phyloP scores from a whole-genome alignment of 2,113 vertebrate species.

The Peromyscus polionotus region DNA sequence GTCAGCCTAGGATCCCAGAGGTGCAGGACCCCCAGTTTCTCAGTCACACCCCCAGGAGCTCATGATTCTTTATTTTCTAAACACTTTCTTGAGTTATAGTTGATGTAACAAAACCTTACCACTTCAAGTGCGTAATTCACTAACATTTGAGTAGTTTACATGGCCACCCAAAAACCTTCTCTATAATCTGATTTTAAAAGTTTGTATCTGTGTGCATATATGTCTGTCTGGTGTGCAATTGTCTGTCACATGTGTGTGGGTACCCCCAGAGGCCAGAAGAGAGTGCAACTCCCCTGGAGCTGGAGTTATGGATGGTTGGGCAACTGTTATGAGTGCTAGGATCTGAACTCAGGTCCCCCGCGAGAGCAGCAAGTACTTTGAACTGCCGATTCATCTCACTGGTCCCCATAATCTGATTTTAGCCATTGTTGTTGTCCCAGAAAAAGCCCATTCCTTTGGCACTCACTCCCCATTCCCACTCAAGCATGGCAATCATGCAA shows the following conservation, averaged over 20 bases:
- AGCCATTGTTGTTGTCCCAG: rapidly evolving
- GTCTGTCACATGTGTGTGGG: not conserved
- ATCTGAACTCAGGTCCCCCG: not conserved
- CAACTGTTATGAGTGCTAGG: rapidly evolving
- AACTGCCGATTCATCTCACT: not conserved
- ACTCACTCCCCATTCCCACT: not conserved
- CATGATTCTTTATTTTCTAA: not conserved
- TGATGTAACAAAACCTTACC: not conserved
- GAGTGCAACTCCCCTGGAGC: not conserved
- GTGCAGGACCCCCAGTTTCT: rapidly evolving
- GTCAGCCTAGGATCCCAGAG: not conserved
- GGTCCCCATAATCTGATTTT: too few species aligned
- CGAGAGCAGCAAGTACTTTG: not conserved
- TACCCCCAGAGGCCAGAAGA: not conserved
- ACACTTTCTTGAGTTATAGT: not conserved
- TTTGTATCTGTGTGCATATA: not conserved
- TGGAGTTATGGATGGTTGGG: not conserved
- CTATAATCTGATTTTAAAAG: not conserved
- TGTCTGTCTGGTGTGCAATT: not conserved
- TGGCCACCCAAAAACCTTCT: not conserved
- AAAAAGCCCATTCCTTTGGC: rapidly evolving
- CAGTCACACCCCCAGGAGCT: not conserved
- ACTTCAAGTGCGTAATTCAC: too few species aligned
- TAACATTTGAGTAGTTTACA: not conserved
- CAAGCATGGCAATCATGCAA: rapidly evolving